Evolutionary conservation across 1,140 invertebrate genomes (phyloP).

Genomic region (Aphis gossypii): DNA sequence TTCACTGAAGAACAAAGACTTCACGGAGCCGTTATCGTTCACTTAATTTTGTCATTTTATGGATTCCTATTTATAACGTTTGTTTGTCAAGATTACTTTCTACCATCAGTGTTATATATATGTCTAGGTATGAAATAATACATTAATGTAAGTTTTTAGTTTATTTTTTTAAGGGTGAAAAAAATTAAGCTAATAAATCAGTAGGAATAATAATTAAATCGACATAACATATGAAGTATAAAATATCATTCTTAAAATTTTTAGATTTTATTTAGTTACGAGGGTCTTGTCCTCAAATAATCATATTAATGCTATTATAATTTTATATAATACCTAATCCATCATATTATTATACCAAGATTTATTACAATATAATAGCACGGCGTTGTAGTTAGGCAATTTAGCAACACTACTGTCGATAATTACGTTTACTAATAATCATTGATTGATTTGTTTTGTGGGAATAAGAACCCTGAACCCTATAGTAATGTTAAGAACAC

Average conservation of each 20-base stretch:
- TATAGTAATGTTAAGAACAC: too few species aligned
- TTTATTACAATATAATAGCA: background rate
- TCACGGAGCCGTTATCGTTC: conserved; percentile 76
- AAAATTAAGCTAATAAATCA: background rate
- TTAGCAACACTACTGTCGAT: background rate
- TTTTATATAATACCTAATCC: background rate
- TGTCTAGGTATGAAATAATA: conserved; percentile 70
- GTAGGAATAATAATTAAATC: background rate
- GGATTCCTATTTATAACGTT: conserved; percentile 80
- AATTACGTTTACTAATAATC: too few species aligned
- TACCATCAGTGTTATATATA: conserved; percentile 82
- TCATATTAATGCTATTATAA: background rate
- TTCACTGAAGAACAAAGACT: conserved; percentile 71
- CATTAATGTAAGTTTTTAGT: background rate
- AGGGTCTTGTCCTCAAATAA: background rate
- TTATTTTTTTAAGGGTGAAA: background rate
- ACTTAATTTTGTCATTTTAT: conserved; percentile 79
- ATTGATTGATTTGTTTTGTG: too few species aligned
- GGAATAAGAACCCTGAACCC: too few species aligned
- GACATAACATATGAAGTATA: background rate
- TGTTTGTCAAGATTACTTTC: conserved; percentile 86
- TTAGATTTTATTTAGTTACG: background rate
- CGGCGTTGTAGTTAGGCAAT: background rate
- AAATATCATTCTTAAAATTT: background rate
- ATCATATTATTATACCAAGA: background rate